Percentiles rank a stretch among this genome's conserved stretches.
Conservation (phyloP, 2,797 vertebrate species). For the Lates japonicus region DNA sequence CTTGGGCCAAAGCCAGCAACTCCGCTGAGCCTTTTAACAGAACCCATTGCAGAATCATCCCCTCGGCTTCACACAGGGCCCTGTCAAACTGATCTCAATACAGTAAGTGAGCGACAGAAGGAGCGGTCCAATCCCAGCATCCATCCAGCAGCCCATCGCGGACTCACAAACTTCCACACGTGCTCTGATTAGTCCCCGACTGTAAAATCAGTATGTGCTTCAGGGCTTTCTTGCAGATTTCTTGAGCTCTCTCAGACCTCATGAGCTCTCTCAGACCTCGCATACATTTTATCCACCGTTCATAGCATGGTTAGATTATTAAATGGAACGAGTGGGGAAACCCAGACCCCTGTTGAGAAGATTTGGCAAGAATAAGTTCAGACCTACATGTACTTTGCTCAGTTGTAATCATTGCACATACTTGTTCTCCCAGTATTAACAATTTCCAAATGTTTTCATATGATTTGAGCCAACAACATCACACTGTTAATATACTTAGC, state of each 20-base stretch:
- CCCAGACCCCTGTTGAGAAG: constrained; percentile 16
- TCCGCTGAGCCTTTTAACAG: constrained; percentile 62
- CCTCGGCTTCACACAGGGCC: constrained; percentile 43
- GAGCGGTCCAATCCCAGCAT: not conserved
- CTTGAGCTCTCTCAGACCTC: not conserved
- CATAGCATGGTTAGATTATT: constrained; percentile 18
- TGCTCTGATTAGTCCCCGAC: constrained; percentile 26
- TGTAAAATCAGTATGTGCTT: constrained; percentile 37
- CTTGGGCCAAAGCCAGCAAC: constrained; percentile 64
- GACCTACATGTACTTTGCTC: not conserved
- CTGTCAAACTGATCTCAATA: constrained; percentile 25
- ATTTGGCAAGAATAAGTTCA: constrained; percentile 20
- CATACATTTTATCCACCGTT: constrained; percentile 21
- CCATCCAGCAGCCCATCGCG: not conserved
- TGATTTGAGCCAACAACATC: constrained; percentile 10
- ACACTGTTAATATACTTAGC: not conserved
- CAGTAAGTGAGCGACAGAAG: not conserved
- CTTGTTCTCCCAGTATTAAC: constrained; percentile 10
- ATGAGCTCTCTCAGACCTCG: not conserved
- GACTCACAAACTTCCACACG: constrained; percentile 11
- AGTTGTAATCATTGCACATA: not conserved
- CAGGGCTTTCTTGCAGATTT: not conserved
- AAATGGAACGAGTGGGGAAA: constrained; percentile 32
- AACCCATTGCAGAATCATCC: constrained; percentile 50
- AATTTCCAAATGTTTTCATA: constrained; percentile 15